Evolutionary conservation across 2,113 vertebrate genomes (phyloP).

Genomic region (Pomatostomus ruficeps): DNA sequence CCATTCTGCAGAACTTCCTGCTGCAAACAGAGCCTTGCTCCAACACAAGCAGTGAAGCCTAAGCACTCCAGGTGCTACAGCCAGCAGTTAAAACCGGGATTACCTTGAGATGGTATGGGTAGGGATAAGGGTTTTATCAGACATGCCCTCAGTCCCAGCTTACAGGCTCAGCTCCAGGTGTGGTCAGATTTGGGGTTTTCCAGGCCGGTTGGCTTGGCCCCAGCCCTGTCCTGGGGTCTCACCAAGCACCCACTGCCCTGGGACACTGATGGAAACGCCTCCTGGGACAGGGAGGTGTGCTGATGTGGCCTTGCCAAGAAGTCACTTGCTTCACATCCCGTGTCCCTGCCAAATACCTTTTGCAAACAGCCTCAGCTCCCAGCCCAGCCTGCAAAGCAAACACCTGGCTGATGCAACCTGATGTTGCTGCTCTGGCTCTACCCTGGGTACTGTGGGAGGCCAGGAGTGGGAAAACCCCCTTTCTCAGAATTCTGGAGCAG

Average conservation of each 20-base stretch:
- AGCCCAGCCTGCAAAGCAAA: constrained; percentile 61
- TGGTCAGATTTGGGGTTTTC: background rate
- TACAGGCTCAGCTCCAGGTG: background rate
- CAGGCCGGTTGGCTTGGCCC: background rate
- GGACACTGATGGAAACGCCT: background rate
- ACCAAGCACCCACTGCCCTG: fast-evolving
- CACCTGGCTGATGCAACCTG: background rate
- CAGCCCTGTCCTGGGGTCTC: background rate
- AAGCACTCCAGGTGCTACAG: background rate
- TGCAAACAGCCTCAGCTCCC: constrained; percentile 5
- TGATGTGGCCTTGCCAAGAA: background rate
- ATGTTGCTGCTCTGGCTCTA: background rate
- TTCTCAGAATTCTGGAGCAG: background rate
- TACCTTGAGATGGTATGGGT: fast-evolving
- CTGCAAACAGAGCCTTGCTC: background rate
- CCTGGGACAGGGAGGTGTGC: background rate
- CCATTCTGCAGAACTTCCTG: fast-evolving
- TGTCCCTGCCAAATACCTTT: background rate
- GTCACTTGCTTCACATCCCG: background rate
- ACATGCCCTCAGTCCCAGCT: fast-evolving
- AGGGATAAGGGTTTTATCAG: background rate
- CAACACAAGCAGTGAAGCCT: background rate
- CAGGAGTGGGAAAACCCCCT: background rate
- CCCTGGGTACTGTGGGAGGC: background rate
- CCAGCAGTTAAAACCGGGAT: background rate